Base-by-base conservation (phyloP, 2,797 vertebrate species). In the Melanotaenia nigrans region DNA sequence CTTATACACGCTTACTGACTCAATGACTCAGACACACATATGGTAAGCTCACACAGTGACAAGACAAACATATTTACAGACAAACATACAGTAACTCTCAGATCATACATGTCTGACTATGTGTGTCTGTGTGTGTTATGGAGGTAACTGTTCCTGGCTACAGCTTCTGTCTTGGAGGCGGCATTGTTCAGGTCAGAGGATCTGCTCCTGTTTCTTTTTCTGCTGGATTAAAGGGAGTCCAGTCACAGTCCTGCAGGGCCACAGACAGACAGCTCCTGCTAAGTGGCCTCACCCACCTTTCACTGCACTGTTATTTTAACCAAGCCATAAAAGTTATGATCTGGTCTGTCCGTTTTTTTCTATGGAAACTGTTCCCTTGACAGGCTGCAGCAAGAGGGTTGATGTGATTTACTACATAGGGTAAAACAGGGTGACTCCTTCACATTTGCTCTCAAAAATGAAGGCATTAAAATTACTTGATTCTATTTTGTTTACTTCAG, bases 151-250 rank as follows among this genome's bases (percentile, higher is more conserved):
- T 77, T 78, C 78, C 58, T 64, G 47, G 16, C 70, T 83, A 71
- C 79, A 84, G 85, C 83, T 73, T 66, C 68, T 73, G 71, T 77
- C 74, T 86, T 69, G 51, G 65, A 82, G 78, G 77, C 61, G 20
- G 56, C 14, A 4, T n/a, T 62, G 71, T 77, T 79, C 82, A 74
- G 78, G 87, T 90, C 89, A 90, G 90, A 86, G 89, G 54, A 88
- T 82, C 61, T 84, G 80, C 73, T 57, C 75, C 73, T 73, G 82
- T 74, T 72, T 83, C 72, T 85, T 45, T 81, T 65, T 73, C 71
- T 77, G 73, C 53, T 64, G 79, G 83, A 91, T 89, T 87, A 86
- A 84, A 85, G 79, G 61, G 69, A 68, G 64, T 69, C 81, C 11
- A 18, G 53, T 62, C 40, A 13, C 49, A n/a, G 71, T 76, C 82